These are phyloP conservation scores for Drosophila tropicalis DNA, from an alignment of 1,140 invertebrate species.

Conservation along the genomic window DNA sequence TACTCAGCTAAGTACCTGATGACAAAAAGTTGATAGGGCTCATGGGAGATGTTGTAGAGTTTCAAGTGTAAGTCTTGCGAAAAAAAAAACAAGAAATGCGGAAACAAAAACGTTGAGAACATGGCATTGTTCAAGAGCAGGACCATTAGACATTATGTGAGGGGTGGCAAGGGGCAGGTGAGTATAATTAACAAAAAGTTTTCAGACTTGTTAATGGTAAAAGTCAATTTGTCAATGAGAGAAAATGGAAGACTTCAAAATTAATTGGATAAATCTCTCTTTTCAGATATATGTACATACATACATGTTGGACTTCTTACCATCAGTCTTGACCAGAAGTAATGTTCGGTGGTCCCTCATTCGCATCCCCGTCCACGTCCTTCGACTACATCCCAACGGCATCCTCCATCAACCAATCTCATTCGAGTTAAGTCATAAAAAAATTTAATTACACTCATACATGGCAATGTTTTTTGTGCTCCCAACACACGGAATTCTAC, in stretches of 20 bases:
- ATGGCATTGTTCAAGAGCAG: conserved; percentile 2
- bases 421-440: conserved; percentile 40
- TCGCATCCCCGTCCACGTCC: neutral
- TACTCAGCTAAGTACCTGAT: conserved; percentile 4
- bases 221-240: conserved; percentile 35
- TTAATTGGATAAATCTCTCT: conserved; percentile 1
- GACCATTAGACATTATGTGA: neutral
- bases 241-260: conserved; percentile 3
- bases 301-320: neutral
- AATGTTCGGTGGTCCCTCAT: neutral
- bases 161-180: neutral
- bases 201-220: conserved; percentile 49
- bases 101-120: neutral
- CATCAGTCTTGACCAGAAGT: conserved; percentile 2
- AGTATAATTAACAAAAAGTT: conserved; percentile 50
- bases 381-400: too few species aligned
- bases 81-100: neutral
- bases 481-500: conserved; percentile 30
- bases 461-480: conserved; percentile 39
- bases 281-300: neutral
- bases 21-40: conserved; percentile 15
- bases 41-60: conserved; percentile 6
- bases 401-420: conserved; percentile 1
- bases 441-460: conserved; percentile 74
- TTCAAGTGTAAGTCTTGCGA: conserved; percentile 6